Percentiles rank a stretch among this genome's conserved stretches.
Conservation (phyloP, 2,797 vertebrate genomes). For the Phrynocephalus guinanensis region DNA sequence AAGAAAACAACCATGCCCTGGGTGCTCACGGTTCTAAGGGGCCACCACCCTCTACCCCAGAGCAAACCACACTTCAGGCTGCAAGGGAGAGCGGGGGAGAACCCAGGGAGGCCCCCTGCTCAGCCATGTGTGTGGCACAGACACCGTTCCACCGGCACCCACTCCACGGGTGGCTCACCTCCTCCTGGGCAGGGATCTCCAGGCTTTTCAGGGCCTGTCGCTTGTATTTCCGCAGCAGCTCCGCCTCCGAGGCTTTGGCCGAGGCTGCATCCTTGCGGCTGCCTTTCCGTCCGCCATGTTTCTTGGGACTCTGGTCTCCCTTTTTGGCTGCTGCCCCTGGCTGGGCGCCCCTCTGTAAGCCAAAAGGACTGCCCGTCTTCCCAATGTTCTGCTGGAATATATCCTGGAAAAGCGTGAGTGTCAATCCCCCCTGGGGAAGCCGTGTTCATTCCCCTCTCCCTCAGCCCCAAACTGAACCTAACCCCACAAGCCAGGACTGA, state of each 20-base stretch:
- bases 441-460: background rate
- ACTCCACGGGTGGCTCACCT: slow-evolving; percentile 46
- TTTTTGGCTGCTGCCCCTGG: slow-evolving; percentile 85
- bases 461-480: too few relatives aligned
- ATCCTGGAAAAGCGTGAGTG: slow-evolving; percentile 76
- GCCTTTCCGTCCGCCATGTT: slow-evolving; percentile 84
- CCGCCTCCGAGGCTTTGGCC: slow-evolving; percentile 62
- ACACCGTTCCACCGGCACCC: too few relatives aligned
- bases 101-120: background rate
- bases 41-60: too few relatives aligned
- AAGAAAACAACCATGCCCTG: background rate
- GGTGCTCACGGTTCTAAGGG: too few relatives aligned
- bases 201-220: slow-evolving; percentile 64
- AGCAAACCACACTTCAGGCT: too few relatives aligned
- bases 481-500: too few relatives aligned
- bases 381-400: slow-evolving; percentile 93
- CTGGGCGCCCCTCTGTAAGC: slow-evolving; percentile 78
- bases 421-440: background rate
- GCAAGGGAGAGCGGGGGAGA: background rate
- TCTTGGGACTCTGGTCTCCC: slow-evolving; percentile 86
- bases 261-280: slow-evolving; percentile 74
- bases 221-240: slow-evolving; percentile 68
- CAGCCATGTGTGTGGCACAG: too few relatives aligned
- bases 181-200: slow-evolving; percentile 63
- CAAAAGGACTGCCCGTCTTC: slow-evolving; percentile 85